Evolutionary conservation across 2,113 vertebrate genomes (phyloP).

Genomic region (Myrmophylax atrothorax): DNA sequence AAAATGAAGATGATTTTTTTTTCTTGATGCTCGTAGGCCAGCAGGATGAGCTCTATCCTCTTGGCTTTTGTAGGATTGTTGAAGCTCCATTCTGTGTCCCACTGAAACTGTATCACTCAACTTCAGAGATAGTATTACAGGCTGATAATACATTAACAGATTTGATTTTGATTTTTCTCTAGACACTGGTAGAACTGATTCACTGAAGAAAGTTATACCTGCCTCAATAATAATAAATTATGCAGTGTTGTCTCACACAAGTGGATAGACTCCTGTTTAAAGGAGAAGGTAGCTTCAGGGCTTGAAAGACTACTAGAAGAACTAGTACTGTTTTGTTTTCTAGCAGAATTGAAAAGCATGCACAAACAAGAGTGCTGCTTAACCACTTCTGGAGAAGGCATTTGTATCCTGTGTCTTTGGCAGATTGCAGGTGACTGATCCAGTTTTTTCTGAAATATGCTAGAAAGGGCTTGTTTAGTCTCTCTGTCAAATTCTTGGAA

Average conservation of each 20-base stretch:
- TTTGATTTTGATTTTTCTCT: neutral
- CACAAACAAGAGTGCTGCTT: neutral
- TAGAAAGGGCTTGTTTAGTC: neutral
- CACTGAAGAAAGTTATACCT: neutral
- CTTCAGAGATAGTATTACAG: neutral
- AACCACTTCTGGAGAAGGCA: neutral
- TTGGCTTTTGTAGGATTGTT: neutral
- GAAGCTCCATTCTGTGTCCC: neutral
- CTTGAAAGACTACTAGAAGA: neutral
- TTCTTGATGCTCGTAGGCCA: neutral
- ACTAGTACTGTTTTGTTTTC: neutral
- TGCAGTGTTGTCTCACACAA: neutral
- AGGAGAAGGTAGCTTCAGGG: neutral
- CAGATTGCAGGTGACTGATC: neutral
- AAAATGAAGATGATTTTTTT: neutral
- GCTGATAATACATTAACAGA: neutral
- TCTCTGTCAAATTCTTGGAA: neutral
- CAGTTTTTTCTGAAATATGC: neutral
- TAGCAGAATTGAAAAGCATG: neutral
- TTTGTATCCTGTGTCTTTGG: neutral
- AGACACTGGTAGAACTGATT: neutral
- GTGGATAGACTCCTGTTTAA: neutral
- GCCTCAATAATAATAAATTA: neutral
- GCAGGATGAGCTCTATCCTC: neutral
- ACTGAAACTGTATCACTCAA: neutral